phyloP scores from a whole-genome alignment of 2,888 invertebrate species.

The Nomada hirtipes region DNA sequence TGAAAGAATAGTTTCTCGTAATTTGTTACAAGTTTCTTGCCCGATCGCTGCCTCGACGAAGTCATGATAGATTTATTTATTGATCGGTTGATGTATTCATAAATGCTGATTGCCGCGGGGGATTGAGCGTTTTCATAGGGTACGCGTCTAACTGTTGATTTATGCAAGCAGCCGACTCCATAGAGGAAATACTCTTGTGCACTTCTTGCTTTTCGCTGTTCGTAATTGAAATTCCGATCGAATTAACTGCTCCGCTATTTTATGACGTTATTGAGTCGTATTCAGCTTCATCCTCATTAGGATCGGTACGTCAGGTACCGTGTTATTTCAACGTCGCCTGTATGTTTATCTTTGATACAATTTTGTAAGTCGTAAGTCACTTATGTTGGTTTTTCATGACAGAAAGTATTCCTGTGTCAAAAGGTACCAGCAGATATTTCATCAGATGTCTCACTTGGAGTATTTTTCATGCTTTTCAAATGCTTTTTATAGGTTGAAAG shows the following conservation, averaged over 20 bases:
- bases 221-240: constrained; percentile 25
- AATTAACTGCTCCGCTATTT: constrained; percentile 10
- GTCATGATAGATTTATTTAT: constrained; percentile 49
- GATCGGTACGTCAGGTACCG: not conserved
- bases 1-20: constrained; percentile 12
- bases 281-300: constrained; percentile 11
- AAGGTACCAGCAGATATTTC: not conserved
- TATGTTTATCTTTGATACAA: not conserved
- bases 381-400: not conserved
- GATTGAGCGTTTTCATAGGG: constrained; percentile 7
- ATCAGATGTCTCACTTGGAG: not conserved
- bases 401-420: not conserved
- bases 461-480: too few species aligned
- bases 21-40: constrained; percentile 27
- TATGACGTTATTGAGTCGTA: constrained; percentile 24
- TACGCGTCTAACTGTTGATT: constrained; percentile 23
- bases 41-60: not conserved
- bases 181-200: constrained; percentile 2
- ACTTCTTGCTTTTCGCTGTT: constrained; percentile 8
- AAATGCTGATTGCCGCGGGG: constrained; percentile 18
- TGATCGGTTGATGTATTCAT: constrained; percentile 20
- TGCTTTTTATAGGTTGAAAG: too few species aligned
- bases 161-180: constrained; percentile 11
- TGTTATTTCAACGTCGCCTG: not conserved
- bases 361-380: not conserved